Conservation (phyloP, 1,140 invertebrate species). For the Ostrea denselamellosa region DNA sequence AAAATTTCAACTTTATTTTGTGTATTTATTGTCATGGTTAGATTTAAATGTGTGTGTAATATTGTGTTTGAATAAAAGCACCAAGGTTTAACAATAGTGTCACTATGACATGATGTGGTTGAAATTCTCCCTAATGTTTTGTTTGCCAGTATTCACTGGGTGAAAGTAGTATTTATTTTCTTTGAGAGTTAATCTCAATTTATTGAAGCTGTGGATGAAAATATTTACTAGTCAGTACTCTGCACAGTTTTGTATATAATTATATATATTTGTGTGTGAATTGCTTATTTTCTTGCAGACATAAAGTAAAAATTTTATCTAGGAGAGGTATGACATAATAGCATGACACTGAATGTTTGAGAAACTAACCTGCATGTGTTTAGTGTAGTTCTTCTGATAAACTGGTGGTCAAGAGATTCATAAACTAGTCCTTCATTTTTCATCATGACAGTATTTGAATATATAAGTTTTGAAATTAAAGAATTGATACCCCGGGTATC, state of each 20-base stretch:
- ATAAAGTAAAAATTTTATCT: conserved; percentile 16
- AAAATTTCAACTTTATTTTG: too few relatives aligned
- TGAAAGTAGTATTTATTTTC: too few relatives aligned
- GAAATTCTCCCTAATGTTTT: too few relatives aligned
- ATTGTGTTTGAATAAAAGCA: too few relatives aligned
- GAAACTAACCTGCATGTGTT: conserved; percentile 10
- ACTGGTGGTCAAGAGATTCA: background rate
- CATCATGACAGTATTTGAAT: too few relatives aligned
- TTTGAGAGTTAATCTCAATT: background rate
- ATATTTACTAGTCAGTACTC: background rate
- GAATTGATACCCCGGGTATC: too few relatives aligned
- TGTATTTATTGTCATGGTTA: too few relatives aligned
- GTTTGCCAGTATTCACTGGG: too few relatives aligned
- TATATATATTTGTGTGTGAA: background rate
- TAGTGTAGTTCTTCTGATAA: conserved; percentile 15
- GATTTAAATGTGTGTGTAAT: too few relatives aligned
- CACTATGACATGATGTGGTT: too few relatives aligned
- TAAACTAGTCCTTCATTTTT: background rate
- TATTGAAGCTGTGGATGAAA: background rate
- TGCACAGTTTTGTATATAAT: background rate
- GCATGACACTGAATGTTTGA: background rate
- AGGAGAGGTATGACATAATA: conserved; percentile 6
- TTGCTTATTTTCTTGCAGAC: conserved; percentile 19
- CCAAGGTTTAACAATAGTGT: too few relatives aligned
- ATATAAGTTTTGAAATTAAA: too few relatives aligned